phyloP scores from a whole-genome alignment of 1,140 invertebrate species.

The Mactra quadrangularis region DNA sequence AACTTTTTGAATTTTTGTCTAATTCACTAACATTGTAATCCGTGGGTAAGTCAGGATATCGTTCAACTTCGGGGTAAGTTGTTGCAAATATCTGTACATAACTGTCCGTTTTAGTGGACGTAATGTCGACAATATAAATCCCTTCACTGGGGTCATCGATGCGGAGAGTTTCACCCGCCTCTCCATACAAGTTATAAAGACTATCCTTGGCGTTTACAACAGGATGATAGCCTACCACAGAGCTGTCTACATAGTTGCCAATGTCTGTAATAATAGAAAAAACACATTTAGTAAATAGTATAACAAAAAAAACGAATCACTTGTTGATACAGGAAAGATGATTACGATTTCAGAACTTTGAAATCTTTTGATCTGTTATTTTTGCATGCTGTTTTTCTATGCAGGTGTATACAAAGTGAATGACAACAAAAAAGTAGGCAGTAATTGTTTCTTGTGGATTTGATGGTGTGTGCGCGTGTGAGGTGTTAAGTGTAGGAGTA shows the following conservation, averaged over 20 bases:
- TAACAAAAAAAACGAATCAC: neutral
- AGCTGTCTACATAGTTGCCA: conserved; percentile 52
- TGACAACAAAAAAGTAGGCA: too few species aligned
- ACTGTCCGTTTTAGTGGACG: conserved; percentile 47
- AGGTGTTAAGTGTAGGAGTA: too few species aligned
- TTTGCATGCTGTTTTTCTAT: too few species aligned
- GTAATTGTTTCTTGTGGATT: too few species aligned
- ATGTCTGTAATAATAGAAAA: conserved; percentile 54
- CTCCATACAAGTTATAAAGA: conserved; percentile 46
- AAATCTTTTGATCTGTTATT: too few species aligned
- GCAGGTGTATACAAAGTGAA: too few species aligned
- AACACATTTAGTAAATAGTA: conserved; percentile 23
- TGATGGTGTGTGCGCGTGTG: too few species aligned
- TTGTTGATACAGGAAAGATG: neutral
- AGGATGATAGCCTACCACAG: conserved; percentile 48
- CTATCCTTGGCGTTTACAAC: conserved; percentile 50
- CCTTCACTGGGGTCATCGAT: conserved; percentile 35
- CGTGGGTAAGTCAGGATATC: conserved; percentile 40
- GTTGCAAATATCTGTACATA: conserved; percentile 51
- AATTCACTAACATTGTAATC: conserved; percentile 42
- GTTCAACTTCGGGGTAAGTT: conserved; percentile 32
- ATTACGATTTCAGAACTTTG: neutral
- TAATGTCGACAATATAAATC: conserved; percentile 53
- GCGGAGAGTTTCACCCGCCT: conserved; percentile 51
- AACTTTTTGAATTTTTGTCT: conserved; percentile 29